Percentiles rank a stretch among this genome's conserved stretches.
phyloP scores from a whole-genome alignment of 2,888 invertebrate species.

The Tinea pellionella region DNA sequence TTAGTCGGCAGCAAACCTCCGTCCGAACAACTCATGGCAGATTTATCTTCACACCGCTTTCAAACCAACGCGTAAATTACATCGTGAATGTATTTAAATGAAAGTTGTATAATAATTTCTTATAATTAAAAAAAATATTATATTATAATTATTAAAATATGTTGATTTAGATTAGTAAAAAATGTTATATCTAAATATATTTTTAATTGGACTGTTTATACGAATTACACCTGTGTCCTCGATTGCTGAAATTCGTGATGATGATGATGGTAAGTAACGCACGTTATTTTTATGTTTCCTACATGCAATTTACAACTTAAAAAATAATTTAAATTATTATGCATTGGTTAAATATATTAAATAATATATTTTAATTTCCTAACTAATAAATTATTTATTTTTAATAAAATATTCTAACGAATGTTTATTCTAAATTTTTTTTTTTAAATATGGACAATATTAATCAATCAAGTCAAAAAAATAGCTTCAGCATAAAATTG shows the following conservation, averaged over 20 bases:
- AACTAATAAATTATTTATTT: no score
- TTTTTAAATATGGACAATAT: no score
- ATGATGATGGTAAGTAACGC: conserved; percentile 48
- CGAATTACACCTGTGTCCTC: conserved; percentile 46
- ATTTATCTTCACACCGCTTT: not conserved
- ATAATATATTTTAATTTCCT: no score
- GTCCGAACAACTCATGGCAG: not conserved
- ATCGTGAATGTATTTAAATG: conserved; percentile 1
- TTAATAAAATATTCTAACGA: no score
- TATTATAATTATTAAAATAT: not conserved
- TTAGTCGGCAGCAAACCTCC: not conserved
- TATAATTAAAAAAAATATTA: not conserved
- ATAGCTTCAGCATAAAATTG: no score
- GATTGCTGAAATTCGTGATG: conserved; percentile 46
- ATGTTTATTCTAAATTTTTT: no score
- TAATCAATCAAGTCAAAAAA: no score
- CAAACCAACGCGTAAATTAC: not conserved
- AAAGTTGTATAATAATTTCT: not conserved
- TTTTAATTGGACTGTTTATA: conserved; percentile 46
- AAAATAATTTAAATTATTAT: not conserved
- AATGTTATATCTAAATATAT: conserved; percentile 39
- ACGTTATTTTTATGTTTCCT: conserved; percentile 14
- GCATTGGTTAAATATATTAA: no score
- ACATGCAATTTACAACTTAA: no score
- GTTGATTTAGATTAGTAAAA: conserved; percentile 1